A percentile compares a stretch with the other conserved stretches of the same genome.
phyloP scores from a whole-genome alignment of 2,888 invertebrate genomes.

The Belgica antarctica region DNA sequence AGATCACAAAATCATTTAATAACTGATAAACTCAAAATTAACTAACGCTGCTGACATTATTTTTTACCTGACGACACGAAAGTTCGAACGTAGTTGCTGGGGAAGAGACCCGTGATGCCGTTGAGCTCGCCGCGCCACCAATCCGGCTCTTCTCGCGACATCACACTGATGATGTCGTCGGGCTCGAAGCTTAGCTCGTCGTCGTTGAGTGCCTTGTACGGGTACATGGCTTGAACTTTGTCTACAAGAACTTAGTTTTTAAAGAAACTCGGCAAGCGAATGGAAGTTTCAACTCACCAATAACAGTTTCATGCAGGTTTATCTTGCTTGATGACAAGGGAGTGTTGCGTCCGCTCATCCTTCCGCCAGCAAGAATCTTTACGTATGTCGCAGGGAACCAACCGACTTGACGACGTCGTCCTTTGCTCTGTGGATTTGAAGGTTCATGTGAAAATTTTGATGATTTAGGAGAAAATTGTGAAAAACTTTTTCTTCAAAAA shows the following conservation, averaged over 20 bases:
- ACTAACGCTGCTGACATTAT: too few relatives aligned
- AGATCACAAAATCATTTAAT: too few relatives aligned
- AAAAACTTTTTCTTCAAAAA: too few relatives aligned
- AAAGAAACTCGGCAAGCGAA: too few relatives aligned
- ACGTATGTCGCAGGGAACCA: slow-evolving; percentile 99
- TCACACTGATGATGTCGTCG: slow-evolving; percentile 84
- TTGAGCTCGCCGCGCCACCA: slow-evolving; percentile 97
- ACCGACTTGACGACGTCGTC: slow-evolving; percentile 87
- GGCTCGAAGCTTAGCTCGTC: slow-evolving; percentile 92
- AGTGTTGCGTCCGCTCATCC: slow-evolving; percentile 70
- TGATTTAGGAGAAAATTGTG: not conserved
- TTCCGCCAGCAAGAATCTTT: slow-evolving; percentile 71
- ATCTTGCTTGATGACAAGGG: slow-evolving; percentile 70
- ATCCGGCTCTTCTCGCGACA: slow-evolving; percentile 89
- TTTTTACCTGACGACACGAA: slow-evolving; percentile 58
- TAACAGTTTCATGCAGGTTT: slow-evolving; percentile 58
- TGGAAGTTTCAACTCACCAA: slow-evolving; percentile 52
- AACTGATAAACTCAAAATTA: too few relatives aligned
- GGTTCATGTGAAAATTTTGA: slow-evolving; percentile 48
- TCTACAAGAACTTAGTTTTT: slow-evolving; percentile 60
- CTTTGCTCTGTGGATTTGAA: slow-evolving; percentile 57
- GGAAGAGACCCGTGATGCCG: slow-evolving; percentile 86
- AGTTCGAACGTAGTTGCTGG: slow-evolving; percentile 89
- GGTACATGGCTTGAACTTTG: slow-evolving; percentile 88
- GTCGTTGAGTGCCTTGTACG: slow-evolving; percentile 89